Conservation (phyloP, 30 jellyfish, hydroid and myxozoan species). For the Turritopsis rubra region DNA sequence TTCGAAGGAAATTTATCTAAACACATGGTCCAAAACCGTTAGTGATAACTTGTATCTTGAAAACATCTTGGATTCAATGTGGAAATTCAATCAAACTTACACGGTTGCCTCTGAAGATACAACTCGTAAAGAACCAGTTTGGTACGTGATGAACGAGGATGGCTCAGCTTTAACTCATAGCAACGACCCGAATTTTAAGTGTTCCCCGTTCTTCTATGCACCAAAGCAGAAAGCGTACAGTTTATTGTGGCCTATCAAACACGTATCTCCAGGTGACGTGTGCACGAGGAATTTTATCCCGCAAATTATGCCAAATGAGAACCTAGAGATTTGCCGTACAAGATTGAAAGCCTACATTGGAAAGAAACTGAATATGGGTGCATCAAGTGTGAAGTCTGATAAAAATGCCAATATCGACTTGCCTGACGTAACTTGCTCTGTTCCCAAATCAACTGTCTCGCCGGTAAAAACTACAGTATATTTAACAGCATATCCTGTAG, state of each 20-base stretch:
- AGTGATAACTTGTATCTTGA: slow-evolving; percentile 13
- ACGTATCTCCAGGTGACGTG: slow-evolving; percentile 41
- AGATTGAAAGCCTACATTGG: slow-evolving; percentile 19
- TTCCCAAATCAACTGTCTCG: neutral
- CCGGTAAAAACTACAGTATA: neutral
- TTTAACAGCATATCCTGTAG: neutral
- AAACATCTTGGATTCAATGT: slow-evolving; percentile 64
- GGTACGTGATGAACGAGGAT: slow-evolving; percentile 85
- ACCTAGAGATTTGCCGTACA: slow-evolving; percentile 14
- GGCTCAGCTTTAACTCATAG: slow-evolving; percentile 66
- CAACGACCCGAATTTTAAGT: slow-evolving; percentile 54
- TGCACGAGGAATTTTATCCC: slow-evolving; percentile 62
- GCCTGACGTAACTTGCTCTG: neutral
- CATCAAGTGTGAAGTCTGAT: neutral
- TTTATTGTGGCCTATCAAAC: slow-evolving; percentile 68
- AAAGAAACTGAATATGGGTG: neutral
- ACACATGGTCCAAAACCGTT: slow-evolving; percentile 37
- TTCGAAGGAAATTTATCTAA: slow-evolving; percentile 43
- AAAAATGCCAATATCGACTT: neutral
- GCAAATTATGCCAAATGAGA: slow-evolving; percentile 31
- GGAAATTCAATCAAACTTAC: slow-evolving; percentile 75
- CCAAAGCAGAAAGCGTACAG: slow-evolving; percentile 34
- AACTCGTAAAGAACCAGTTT: slow-evolving; percentile 30
- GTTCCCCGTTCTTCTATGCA: slow-evolving; percentile 52
- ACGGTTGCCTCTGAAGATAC: slow-evolving; percentile 27